Conservation (phyloP, 2,888 invertebrate species). For the Xylota segnis region DNA sequence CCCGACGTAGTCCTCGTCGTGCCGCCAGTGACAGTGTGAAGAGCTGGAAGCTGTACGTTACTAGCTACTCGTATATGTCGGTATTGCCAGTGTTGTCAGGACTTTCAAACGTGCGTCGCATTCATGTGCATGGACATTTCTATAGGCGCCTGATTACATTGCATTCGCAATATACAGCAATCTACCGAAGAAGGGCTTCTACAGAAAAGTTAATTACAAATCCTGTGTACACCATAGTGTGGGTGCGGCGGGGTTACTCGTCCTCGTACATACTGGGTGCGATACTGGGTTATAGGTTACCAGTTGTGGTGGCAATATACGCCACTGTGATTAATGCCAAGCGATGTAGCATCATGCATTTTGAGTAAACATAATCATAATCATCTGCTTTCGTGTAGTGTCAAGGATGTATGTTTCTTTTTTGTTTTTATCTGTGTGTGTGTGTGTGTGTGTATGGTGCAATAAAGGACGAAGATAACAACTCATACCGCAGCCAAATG, state of each 20-base stretch:
- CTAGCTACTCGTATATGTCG: not conserved
- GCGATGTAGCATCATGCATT: constrained; percentile 65
- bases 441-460: not conserved
- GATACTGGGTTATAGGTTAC: constrained; percentile 26
- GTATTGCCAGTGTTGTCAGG: constrained; percentile 26
- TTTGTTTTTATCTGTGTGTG: too few species aligned
- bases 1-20: not conserved
- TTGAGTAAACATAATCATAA: constrained; percentile 69
- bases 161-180: constrained; percentile 39
- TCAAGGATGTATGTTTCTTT: too few species aligned
- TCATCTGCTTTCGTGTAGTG: constrained; percentile 41
- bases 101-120: constrained; percentile 63
- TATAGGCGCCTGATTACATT: constrained; percentile 72
- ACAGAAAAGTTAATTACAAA: constrained; percentile 68
- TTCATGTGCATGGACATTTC: constrained; percentile 59
- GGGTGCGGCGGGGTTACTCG: too few species aligned
- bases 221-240: constrained; percentile 31
- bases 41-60: constrained; percentile 2
- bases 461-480: constrained; percentile 15
- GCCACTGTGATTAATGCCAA: constrained; percentile 62
- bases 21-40: not conserved
- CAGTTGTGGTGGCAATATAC: constrained; percentile 49
- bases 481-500: constrained; percentile 37
- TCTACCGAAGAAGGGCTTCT: not conserved
- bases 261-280: not conserved